Base-by-base conservation (phyloP, 2,113 vertebrate species). In the Xyliphius kryptos region DNA sequence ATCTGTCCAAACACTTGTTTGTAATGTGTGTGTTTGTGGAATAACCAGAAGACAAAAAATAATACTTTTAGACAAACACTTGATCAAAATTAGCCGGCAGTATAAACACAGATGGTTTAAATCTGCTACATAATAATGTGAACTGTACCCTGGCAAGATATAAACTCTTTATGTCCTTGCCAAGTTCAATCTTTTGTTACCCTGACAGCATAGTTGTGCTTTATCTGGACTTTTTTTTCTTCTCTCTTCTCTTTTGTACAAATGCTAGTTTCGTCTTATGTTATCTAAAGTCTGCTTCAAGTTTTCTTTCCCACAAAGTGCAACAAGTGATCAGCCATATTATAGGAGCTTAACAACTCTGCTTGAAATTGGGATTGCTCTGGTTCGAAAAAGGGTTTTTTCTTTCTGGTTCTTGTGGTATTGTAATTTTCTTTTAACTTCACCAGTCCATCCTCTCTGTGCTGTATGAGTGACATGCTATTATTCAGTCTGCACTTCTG, bases 161-260 rank as follows among this genome's bases (percentile, higher is more conserved):
- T 40, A 0, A 9, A 14, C 17, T 56, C 61, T 79, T 76, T 82
- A 76, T 79, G 72, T 66, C 55, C 55, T 44, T 75, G 70, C 76
- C 64, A 71, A 61, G 56, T 51, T 61, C 63, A 12, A n/a, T 50
- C 61, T 41, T 60, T 54, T 54, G 56, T 55, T 64, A 43, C 19
- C 37, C 56, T 60, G 61, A 19, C 19, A 32, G 44, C 41, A 48
- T 26, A 50, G 43, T 44, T 40, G 8, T 47, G n/a, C 44, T 50
- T 16, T 21, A 41, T 19, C 22, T 48, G 40, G 13, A 6, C 47
- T 59, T 12, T 49, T 32, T 38, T 44, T 41, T 47, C 20, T n/a
- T 9, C 13, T 47, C 32, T 43, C 16, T 20, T 54, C 22, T 37
- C 54, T 55, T 59, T 16, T 11, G 6, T 13, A n/a, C n/a, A n/a